Base-by-base conservation (phyloP, 2,888 invertebrate species). In the Lysandra bellargus region DNA sequence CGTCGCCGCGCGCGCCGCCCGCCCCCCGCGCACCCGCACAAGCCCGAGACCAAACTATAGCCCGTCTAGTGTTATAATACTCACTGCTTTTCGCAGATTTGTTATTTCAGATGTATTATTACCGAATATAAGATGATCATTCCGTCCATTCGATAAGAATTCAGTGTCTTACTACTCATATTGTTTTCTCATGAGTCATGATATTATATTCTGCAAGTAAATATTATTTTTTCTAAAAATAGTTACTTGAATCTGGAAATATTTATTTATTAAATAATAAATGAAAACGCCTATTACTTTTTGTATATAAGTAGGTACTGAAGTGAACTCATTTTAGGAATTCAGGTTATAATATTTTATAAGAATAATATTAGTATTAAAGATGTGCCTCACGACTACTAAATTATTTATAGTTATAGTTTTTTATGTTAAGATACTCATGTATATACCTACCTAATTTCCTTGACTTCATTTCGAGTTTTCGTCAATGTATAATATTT, bases 11-110 rank as follows among this genome's bases (percentile, higher is more conserved):
- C 79, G 57, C 82, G 80, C 82, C 80, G 81, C 78, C 76, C 82
- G 82, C 81, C 82, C 82, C 40, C 83, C 80, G 23, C 82, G 82
- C 81, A 82, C 82, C 40, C 83, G 80, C 82, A 93, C 84, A 95
- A 96, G 81, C 96, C 96, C 0, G 96, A 96, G 89, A 96, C 96
- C 37, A 96, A 96, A 84, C 88, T 92, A 60, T 92, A 87, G 84
- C 57, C 49, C 30, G 49, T 7, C 9, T 64, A 53, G 14, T 53
- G 53, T 3, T 14, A 53, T 12, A 57, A 17, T 17, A 57, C 14
- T 57, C 17, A 17, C 17, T 53, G 14, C 4, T 12, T 57, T 57
- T 17, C 44, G 9, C 9, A 44, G 9, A 44, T 44, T 7, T 7
- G 9, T 44, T 44, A 44, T 44, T 44, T 44, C 44, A 7, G 44